Base-by-base conservation (phyloP, 2,113 vertebrate genomes). In the Dermatemys mawii region DNA sequence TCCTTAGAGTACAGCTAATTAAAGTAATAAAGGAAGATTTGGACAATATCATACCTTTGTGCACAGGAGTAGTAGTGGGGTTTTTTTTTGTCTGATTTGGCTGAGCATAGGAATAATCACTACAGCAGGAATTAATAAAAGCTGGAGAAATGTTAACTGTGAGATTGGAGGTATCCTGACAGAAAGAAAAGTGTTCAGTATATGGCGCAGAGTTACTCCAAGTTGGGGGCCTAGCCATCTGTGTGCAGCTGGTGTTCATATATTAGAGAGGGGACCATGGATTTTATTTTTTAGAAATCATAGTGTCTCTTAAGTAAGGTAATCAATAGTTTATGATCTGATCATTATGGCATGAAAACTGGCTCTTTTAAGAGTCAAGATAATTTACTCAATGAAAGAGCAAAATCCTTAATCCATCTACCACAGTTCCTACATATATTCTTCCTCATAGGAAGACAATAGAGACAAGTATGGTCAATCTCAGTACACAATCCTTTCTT, bases 191-290 rank as follows among this genome's bases (percentile, higher is more conserved):
- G 27, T 57, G 55, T 29, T 57, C 11, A 27, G 27, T 57, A n/a
- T n/a, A n/a, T n/a, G 55, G 60, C 81, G 54, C 4, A 82, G 78
- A 92, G 89, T 19, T 38, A 26, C 5, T 26, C 17, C 1, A 0
- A 24, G 13, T 6, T 21, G 4, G 4, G 5, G 4, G 11, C 0
- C 6, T 76, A 11, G 12, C 29, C 79, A 7, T 21, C 60, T 89
- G 82, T 84, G 11, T 38, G 32, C 13, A 3, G n/a, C 38, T 35
- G 84, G 79, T 51, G 17, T 48, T 60, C 17, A 41, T 55, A 51
- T 80, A 11, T 76, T 63, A 85, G 41, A 44, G 84, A 83, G 8
- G 6, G 41, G 41, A 38, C 35, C 38, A n/a, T n/a, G n/a, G 67
- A 46, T 50, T 17, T 8, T 27, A n/a, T 57, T 54, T 89, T 51